These are phyloP conservation scores for Festucalex cinctus DNA, from an alignment of 2,113 vertebrate species.

Conservation along the genomic window DNA sequence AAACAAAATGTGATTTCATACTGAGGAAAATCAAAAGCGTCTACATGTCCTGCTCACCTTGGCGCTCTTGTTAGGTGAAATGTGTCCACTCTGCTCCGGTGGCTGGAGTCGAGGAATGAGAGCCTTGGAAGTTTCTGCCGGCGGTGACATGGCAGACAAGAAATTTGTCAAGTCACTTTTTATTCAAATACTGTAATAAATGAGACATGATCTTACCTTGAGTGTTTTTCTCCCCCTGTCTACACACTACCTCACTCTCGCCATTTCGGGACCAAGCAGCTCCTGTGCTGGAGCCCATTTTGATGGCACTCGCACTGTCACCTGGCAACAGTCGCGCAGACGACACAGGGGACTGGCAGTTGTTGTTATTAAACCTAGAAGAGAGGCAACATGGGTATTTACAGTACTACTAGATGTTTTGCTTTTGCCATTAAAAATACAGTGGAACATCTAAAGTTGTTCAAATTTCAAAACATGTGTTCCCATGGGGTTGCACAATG, in stretches of 20 bases:
- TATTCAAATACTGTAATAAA: not conserved
- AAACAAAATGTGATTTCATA: no score
- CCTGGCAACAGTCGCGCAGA: conserved; percentile 80
- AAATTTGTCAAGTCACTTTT: not conserved
- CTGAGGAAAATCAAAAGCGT: not conserved
- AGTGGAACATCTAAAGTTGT: not conserved
- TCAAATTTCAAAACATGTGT: not conserved
- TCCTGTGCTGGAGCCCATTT: conserved; percentile 59
- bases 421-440: not conserved
- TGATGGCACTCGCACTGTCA: conserved; percentile 77
- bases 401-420: not conserved
- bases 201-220: conserved; percentile 28
- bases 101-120: conserved; percentile 80
- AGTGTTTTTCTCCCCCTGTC: conserved; percentile 44
- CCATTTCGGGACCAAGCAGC: conserved; percentile 79
- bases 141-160: not conserved
- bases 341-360: conserved; percentile 82
- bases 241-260: conserved; percentile 60
- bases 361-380: conserved; percentile 85
- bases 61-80: conserved; percentile 86
- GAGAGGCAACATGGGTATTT: conserved; percentile 3
- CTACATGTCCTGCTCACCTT: conserved; percentile 76
- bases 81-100: conserved; percentile 81
- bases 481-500: not conserved
- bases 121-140: conserved; percentile 75